phyloP scores from a whole-genome alignment of 2,888 invertebrate genomes.

The Cataglyphis livida region DNA sequence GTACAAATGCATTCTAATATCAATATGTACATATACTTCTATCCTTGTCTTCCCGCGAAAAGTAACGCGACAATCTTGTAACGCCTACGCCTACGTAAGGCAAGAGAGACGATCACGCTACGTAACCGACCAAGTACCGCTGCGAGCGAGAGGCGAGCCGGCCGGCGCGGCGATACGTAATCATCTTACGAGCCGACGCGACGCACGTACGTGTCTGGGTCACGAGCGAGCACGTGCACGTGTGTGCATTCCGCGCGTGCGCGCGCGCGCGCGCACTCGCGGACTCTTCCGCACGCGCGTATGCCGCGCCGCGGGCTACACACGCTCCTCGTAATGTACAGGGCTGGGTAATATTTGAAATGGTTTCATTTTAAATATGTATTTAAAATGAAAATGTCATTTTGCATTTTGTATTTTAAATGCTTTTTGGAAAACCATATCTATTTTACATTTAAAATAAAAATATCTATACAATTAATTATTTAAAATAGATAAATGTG shows the following conservation, averaged over 20 bases:
- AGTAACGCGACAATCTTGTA: neutral
- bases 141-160: slow-evolving; percentile 27
- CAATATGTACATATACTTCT: neutral
- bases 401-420: no score
- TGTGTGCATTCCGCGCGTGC: neutral
- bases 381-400: no score
- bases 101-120: slow-evolving; percentile 8
- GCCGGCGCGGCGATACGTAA: neutral
- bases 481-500: no score
- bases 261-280: neutral
- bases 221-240: slow-evolving; percentile 8
- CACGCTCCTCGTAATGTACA: neutral
- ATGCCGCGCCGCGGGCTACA: neutral
- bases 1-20: neutral
- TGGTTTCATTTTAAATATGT: no score
- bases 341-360: no score
- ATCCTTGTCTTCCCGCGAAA: slow-evolving; percentile 19
- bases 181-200: slow-evolving; percentile 28
- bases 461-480: no score
- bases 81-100: neutral
- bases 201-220: slow-evolving; percentile 21
- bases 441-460: no score
- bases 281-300: neutral
- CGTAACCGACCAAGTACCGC: slow-evolving; percentile 6
- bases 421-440: no score